phyloP scores from a whole-genome alignment of 2,113 vertebrate species.

The Capra hircus region DNA sequence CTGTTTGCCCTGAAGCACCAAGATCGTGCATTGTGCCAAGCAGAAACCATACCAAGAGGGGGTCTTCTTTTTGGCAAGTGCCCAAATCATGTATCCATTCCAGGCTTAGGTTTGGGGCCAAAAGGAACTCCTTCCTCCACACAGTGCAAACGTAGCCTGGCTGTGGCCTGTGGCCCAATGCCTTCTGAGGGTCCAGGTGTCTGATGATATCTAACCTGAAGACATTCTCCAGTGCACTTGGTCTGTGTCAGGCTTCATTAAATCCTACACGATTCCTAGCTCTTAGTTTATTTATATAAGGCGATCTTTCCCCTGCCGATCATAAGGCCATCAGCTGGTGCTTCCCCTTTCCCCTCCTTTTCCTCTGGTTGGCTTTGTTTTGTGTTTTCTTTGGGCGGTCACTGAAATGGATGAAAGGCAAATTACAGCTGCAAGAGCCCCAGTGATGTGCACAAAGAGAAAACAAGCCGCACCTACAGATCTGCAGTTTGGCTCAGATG shows the following conservation, averaged over 20 bases:
- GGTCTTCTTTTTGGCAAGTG: neutral
- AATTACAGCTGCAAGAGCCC: slow-evolving; percentile 70
- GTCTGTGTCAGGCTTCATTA: slow-evolving; percentile 40
- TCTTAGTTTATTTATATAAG: slow-evolving; percentile 69
- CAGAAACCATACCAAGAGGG: neutral
- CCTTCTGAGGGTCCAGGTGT: neutral
- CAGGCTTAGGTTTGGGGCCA: neutral
- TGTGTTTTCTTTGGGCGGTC: slow-evolving; percentile 77
- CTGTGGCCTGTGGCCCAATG: slow-evolving; percentile 24
- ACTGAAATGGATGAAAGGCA: slow-evolving; percentile 77
- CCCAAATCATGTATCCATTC: neutral
- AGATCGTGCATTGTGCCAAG: neutral
- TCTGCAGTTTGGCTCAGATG: slow-evolving; percentile 60
- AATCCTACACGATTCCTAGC: slow-evolving; percentile 34
- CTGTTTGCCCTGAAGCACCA: neutral
- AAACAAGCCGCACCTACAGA: slow-evolving; percentile 37
- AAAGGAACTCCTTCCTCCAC: neutral
- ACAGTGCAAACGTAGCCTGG: neutral
- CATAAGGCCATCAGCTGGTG: slow-evolving; percentile 46
- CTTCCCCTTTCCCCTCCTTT: slow-evolving; percentile 36
- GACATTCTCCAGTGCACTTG: neutral
- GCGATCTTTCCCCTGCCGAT: slow-evolving; percentile 42
- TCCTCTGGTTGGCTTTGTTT: slow-evolving; percentile 68
- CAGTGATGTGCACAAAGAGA: slow-evolving; percentile 51
- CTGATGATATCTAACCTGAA: slow-evolving; percentile 39